phyloP scores from a whole-genome alignment of 1,140 invertebrate species.

The Trachelipus rathkii region DNA sequence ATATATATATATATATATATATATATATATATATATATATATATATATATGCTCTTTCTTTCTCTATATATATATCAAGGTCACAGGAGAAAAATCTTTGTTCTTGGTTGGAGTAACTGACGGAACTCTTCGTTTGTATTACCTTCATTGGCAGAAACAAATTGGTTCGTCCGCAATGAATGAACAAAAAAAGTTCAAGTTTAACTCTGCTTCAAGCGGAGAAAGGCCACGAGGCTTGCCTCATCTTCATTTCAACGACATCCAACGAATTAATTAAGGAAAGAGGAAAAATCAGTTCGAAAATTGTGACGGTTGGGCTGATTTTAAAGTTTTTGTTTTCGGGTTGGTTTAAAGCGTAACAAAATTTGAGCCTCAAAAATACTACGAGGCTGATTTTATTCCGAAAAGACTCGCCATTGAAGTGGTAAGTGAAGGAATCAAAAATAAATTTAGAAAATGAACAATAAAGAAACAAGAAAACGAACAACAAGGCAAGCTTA shows the following conservation, averaged over 20 bases:
- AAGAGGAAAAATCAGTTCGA: background rate
- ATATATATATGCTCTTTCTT: too few species aligned
- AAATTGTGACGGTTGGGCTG: background rate
- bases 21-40: too few species aligned
- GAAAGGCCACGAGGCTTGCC: background rate
- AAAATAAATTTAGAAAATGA: too few species aligned
- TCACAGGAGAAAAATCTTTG: background rate
- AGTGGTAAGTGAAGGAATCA: background rate
- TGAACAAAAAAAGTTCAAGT: background rate
- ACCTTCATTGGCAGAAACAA: background rate
- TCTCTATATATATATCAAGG: too few species aligned
- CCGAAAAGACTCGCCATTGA: background rate
- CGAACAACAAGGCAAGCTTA: too few species aligned
- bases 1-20: too few species aligned
- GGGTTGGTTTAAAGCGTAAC: background rate
- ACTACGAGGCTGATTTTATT: background rate
- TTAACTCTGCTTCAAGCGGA: constrained; percentile 2
- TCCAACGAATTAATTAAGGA: background rate
- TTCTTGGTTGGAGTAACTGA: background rate
- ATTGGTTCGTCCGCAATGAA: background rate
- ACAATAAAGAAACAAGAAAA: too few species aligned
- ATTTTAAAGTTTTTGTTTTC: constrained; percentile 1
- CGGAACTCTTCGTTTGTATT: background rate
- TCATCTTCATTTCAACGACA: background rate
- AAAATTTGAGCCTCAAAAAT: background rate